Conservation (phyloP, 1,140 invertebrate genomes). For the Drosophila biarmipes region DNA sequence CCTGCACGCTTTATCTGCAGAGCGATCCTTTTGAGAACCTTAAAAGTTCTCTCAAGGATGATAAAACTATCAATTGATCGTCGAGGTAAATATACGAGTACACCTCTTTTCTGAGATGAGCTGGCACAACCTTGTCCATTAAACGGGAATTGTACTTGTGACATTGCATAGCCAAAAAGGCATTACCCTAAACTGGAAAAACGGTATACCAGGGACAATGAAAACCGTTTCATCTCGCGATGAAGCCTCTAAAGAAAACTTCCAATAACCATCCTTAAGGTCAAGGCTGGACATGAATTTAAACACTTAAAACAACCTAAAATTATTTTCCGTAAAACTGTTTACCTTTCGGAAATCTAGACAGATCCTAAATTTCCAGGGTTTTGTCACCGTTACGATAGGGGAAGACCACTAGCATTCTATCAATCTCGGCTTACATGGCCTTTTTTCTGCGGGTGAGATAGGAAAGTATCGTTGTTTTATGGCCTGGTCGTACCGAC, state of each 20-base stretch:
- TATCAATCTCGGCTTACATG: neutral
- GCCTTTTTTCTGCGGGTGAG: neutral
- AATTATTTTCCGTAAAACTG: conserved; percentile 2
- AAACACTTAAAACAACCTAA: neutral
- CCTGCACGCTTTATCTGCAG: conserved; percentile 4
- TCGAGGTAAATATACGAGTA: neutral
- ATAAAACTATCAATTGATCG: neutral
- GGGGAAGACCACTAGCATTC: conserved; percentile 2
- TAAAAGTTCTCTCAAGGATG: neutral
- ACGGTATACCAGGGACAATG: neutral
- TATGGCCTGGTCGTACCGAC: too few relatives aligned
- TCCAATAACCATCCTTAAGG: conserved; percentile 1
- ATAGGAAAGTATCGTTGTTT: neutral
- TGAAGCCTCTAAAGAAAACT: neutral
- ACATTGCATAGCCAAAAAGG: neutral
- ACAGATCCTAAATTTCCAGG: neutral
- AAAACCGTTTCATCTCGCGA: conserved; percentile 1
- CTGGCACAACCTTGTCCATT: neutral
- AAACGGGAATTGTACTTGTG: conserved; percentile 1
- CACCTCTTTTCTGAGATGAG: conserved; percentile 3
- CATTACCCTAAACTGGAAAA: conserved; percentile 5
- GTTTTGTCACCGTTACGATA: neutral
- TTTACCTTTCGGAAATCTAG: conserved; percentile 2
- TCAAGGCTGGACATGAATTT: neutral
- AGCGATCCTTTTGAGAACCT: neutral